phyloP scores from a whole-genome alignment of 1,140 invertebrate genomes.

The Laupala kohalensis region DNA sequence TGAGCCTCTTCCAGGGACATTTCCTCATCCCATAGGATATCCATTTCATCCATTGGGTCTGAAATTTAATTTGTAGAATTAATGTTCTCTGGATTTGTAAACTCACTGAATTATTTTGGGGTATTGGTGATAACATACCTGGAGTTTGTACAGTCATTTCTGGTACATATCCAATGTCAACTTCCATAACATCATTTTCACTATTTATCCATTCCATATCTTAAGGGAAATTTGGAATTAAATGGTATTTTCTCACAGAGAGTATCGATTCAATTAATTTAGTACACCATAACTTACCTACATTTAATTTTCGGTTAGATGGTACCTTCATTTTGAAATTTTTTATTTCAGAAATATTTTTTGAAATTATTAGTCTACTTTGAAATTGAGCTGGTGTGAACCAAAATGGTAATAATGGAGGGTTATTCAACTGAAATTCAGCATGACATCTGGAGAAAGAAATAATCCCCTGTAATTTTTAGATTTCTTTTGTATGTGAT shows the following conservation, averaged over 20 bases:
- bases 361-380: background rate
- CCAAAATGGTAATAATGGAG: background rate
- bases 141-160: background rate
- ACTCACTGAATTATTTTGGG: background rate
- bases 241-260: background rate
- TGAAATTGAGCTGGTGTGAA: background rate
- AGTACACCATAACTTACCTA: background rate
- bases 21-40: background rate
- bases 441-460: background rate
- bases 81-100: background rate
- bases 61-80: background rate
- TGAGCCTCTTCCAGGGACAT: background rate
- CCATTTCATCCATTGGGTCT: background rate
- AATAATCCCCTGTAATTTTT: background rate
- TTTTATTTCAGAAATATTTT: background rate
- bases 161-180: background rate
- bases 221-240: background rate
- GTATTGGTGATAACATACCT: background rate
- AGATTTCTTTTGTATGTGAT: too few relatives aligned
- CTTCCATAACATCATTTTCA: background rate
- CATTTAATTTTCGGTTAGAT: background rate
- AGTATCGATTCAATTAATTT: background rate
- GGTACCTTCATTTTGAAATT: background rate
- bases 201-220: background rate
- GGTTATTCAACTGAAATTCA: background rate